phyloP scores from a whole-genome alignment of 1,140 invertebrate species.

The Halotydeus destructor region DNA sequence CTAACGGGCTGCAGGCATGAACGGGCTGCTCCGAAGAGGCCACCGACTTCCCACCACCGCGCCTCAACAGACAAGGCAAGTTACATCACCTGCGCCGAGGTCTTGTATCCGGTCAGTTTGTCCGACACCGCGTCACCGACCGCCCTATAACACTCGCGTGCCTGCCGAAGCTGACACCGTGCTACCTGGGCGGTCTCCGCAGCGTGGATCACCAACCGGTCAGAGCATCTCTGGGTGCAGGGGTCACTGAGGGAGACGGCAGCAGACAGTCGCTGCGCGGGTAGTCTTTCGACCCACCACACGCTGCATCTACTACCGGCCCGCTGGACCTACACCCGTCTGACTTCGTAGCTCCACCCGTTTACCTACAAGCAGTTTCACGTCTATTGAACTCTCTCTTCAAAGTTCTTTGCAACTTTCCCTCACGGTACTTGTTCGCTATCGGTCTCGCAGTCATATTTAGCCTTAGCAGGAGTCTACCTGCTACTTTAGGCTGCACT shows the following conservation, averaged over 20 bases:
- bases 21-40: not conserved
- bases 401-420: slow-evolving; percentile 76
- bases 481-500: slow-evolving; percentile 59
- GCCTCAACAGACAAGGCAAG: not conserved
- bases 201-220: not conserved
- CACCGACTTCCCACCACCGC: not conserved
- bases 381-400: slow-evolving; percentile 65
- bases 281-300: not conserved
- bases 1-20: not conserved
- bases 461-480: slow-evolving; percentile 69
- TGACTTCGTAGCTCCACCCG: slow-evolving; percentile 18
- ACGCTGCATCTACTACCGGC: not conserved
- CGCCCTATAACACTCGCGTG: not conserved
- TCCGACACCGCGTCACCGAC: not conserved
- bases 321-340: not conserved
- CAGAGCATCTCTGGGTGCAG: not conserved
- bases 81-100: too few species aligned
- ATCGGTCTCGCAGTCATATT: slow-evolving; percentile 61
- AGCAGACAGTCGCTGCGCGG: not conserved
- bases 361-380: slow-evolving; percentile 51
- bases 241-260: not conserved
- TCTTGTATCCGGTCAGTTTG: not conserved
- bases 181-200: not conserved
- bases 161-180: not conserved
- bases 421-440: slow-evolving; percentile 75